Evolutionary conservation across 1,140 invertebrate genomes (phyloP), one percentile per base, ranked within the genome.

Genomic region (Zophobas atratus): DNA sequence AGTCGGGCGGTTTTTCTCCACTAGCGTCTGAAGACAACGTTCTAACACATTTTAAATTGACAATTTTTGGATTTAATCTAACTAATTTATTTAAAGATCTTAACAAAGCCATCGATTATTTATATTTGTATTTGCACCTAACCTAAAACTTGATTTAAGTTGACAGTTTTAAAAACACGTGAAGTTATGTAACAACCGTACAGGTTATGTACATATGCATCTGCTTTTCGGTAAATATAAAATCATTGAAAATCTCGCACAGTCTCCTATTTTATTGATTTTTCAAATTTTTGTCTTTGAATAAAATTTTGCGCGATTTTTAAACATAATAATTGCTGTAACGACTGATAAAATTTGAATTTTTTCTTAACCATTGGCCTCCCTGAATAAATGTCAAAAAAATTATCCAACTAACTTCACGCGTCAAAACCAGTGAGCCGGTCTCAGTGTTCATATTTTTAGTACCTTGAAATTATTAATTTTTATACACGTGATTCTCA

Each of bases 381-480:
- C 6, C 6, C 56, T 38, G 60, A 6, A 20, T 2, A 51, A 3
- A 43, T 32, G 60, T 67, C 60, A 67, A 43, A 41, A 43, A 67
- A 3, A 67, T 51, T 6, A n/a, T 51, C 4, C 2, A 5, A 51
- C 60, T 43, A 67, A 67, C 8, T 36, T 60, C 56, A 60, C 3
- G 35, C 38, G 36, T 1, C 20, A 20, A 20, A 20, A 20, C 20
- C 20, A 20, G 20, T 20, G n/a, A 67, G 43, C 60, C 36, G 39
- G 38, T 67, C n/a, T 67, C 20, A 36, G 36, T 63, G 60, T 67
- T 67, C 6, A 46, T 67, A 67, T 67, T 67, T 67, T 43, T 67
- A 67, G 60, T 39, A 43, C 60, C 2, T 67, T 43, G 39, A 67
- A 67, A 33, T 41, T 67, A 20, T 38, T 67, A 67, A 53, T 8